Evolutionary conservation across 2,797 vertebrate species (phyloP), one percentile per base, ranked within the genome.

Genomic region (Malurus splendens): DNA sequence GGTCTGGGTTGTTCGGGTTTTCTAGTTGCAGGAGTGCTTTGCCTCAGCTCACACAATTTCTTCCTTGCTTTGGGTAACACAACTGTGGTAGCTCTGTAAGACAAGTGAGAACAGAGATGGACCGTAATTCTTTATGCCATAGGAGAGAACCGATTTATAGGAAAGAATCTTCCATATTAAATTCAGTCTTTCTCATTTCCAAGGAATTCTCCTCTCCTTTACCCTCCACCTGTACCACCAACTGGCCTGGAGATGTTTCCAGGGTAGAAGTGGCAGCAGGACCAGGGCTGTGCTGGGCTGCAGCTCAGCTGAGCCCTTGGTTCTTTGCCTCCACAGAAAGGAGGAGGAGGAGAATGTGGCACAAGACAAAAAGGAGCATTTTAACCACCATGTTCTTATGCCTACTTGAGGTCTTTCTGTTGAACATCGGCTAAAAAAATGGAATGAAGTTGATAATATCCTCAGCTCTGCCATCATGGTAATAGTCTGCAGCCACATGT

Each of bases 121-220:
- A 18, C 16, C 7, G 50, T 47, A 22, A 71, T 67, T 78, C 18
- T 59, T 90, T 12, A 16, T 33, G 23, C 10, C 48, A 41, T 22
- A 56, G 7, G 16, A 65, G 8, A 57, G 57, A 30, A 50, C 5
- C 61, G 4, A 25, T 57, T 61, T 38, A 61, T 2, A 38, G 14
- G 15, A 70, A 57, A 71, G 9, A 66, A 10, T 13, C 28, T 83
- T n/a, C 14, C 4, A 15, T 23, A 82, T 96, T 93, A 44, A 98
- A 68, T 62, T 97, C 96, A 22, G 95, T 97, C 90, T 98, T 97
- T 79, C 97, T 96, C 18, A 98, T 92, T 92, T 98, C 96, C 30
- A 98, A 95, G 59, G 81, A 94, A 55, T 97, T 97, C 86, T 98
- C 97, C 30, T 99, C 98, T 76, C 98, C 98, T 83, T 98, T 96